These are phyloP conservation scores for Acrobasis repandana DNA, from an alignment of 2,888 invertebrate species.

Conservation along the genomic window DNA sequence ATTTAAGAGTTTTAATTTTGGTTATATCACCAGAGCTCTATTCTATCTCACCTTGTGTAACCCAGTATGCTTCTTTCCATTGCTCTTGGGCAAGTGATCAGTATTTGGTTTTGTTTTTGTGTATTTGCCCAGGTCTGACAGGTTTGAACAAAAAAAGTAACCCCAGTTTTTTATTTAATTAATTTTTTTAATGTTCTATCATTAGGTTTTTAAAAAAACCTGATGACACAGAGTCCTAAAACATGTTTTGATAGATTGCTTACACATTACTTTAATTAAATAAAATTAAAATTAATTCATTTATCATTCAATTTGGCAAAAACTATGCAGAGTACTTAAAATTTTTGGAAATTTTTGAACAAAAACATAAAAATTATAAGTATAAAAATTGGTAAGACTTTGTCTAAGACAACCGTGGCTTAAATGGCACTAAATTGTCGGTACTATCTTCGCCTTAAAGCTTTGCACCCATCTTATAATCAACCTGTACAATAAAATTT, in stretches of 20 bases:
- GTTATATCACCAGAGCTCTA: no score
- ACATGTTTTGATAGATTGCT: constrained; percentile 20
- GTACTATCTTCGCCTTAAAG: constrained; percentile 22
- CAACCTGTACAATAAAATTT: constrained; percentile 18
- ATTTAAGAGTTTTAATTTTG: no score
- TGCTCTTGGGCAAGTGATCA: no score
- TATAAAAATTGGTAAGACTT: constrained; percentile 19
- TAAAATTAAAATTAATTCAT: constrained; percentile 13
- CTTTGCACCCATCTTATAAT: constrained; percentile 25
- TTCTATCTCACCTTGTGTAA: no score
- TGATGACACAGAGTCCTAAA: constrained; percentile 10
- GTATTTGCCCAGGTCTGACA: no score
- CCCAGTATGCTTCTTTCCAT: no score
- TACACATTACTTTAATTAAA: constrained; percentile 17
- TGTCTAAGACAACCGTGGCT: constrained; percentile 24
- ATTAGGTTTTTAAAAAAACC: background rate
- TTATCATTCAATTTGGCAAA: constrained; percentile 15
- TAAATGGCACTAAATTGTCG: constrained; percentile 26
- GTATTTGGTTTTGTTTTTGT: no score
- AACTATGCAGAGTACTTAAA: constrained; percentile 11
- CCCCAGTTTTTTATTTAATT: background rate
- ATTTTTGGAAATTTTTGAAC: constrained; percentile 18
- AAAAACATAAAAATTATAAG: constrained; percentile 15
- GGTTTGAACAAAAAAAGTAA: constrained; percentile 1
- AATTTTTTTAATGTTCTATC: no score